Base-by-base conservation (phyloP, 1,140 invertebrate genomes). In the Philotrypesis tridentata region DNA sequence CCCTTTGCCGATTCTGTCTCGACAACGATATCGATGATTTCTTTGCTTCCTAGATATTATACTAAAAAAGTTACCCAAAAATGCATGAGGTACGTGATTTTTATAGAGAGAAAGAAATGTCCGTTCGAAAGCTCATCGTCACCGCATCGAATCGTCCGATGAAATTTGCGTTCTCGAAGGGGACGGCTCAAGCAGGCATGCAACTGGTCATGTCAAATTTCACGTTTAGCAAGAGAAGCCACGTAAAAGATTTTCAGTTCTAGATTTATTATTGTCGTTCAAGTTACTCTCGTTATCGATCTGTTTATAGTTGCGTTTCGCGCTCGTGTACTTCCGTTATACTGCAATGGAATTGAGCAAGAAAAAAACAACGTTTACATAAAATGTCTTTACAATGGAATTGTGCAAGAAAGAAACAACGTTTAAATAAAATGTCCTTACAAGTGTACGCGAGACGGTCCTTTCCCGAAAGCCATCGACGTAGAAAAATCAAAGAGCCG, bases 201-300 rank as follows among this genome's bases (percentile, higher is more conserved):
- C 31, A 27, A 23, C 25, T 17, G 25, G 12, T 14, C 25, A 14
- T 1, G 48, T 12, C 2, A 55, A 73, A 60, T 55, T 29, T 55
- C 43, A 29, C 21, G 17, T 27, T 17, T 1, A 21, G 40, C 80
- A 21, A 37, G 85, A 85, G 84, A 82, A 87, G 85, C 84, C 74
- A 55, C 17, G 17, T 55, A 55, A 55, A 55, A 55, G 17, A 55
- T 3, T 55, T 55, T n/a, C 0, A 55, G 21, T 55, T n/a, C 6
- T n/a, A 2, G 40, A 2, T 7, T 55, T 55, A 55, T 55, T 55
- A n/a, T n/a, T n/a, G n/a, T n/a, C n/a, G n/a, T 55, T 17, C 48
- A n/a, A 55, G 14, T 55, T 55, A n/a, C 48, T 55, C n/a, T 55
- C n/a, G 48, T n/a, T 21, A 55, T 55, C n/a, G 48, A 55, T 55